Conservation (phyloP, 2,888 invertebrate genomes). For the Epirrhoe alternata region DNA sequence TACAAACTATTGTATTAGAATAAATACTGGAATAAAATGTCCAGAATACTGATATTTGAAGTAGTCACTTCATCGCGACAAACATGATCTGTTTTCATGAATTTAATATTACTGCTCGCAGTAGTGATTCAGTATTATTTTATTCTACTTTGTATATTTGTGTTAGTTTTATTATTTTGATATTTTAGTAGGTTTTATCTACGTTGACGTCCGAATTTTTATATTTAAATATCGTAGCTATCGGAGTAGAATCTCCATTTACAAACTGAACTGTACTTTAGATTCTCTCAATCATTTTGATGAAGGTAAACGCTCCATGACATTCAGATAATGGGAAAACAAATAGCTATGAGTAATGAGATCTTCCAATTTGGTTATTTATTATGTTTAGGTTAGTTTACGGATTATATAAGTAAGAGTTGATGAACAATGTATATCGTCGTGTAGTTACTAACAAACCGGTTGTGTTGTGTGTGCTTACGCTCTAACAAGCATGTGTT, state of each 20-base stretch:
- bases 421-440: slow-evolving; percentile 78
- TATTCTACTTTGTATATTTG: slow-evolving; percentile 79
- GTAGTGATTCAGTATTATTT: slow-evolving; percentile 83
- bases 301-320: slow-evolving; percentile 35
- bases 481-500: slow-evolving; percentile 83
- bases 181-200: slow-evolving; percentile 69
- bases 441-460: slow-evolving; percentile 81
- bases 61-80: slow-evolving; percentile 39
- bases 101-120: slow-evolving; percentile 72
- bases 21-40: slow-evolving; percentile 26
- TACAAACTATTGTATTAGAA: slow-evolving; percentile 25
- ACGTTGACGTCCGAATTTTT: slow-evolving; percentile 56
- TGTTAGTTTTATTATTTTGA: slow-evolving; percentile 72
- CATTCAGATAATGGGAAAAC: slow-evolving; percentile 37
- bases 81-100: slow-evolving; percentile 57
- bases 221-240: slow-evolving; percentile 30
- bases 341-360: slow-evolving; percentile 61
- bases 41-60: slow-evolving; percentile 32
- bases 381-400: slow-evolving; percentile 76
- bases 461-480: slow-evolving; percentile 85
- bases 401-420: slow-evolving; percentile 64
- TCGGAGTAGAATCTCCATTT: slow-evolving; percentile 32
- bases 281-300: slow-evolving; percentile 20
- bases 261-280: slow-evolving; percentile 17
- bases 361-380: slow-evolving; percentile 81